Base-by-base conservation (phyloP, 64 coral and sea anemone species). In the Pocillopora damicornis region DNA sequence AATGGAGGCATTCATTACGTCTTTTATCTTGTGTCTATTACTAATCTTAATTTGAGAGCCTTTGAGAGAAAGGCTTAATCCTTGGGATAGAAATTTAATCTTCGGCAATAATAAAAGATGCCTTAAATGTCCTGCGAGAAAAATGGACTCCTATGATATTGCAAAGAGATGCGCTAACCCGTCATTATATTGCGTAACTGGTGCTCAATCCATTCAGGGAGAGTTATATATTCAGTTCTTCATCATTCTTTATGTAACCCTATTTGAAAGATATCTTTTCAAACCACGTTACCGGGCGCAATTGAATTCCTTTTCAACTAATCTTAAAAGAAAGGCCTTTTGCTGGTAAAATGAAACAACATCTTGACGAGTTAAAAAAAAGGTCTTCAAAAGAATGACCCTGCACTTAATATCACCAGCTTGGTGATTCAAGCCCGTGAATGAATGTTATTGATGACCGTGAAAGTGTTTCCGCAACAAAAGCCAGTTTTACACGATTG, bases 41-140 rank as follows among this genome's bases (percentile, higher is more conserved):
- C 61, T 64, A 18, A 37, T 67, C 60, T 35, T 82, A 20, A 9
- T 82, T 82, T 82, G 42, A 67, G 23, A 82, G 61, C 30, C 61
- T 35, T 37, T 69, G 15, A 25, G 51, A 85, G 62, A 67, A 85
- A 72, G 11, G 0, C 11, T 38, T 85, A 85, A 85, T 85, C 81
- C 81, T n/a, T 0, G n/a, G 17, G 72, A 85, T 65, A 73, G 72
- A 65, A 11, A 18, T 20, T 85, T 85, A 85, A 85, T 85, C 81
- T 58, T 20, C 22, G 38, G 71, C 42, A 72, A 73, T 11, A n/a
- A 85, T 73, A 65, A 38, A 73, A 36, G 4, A 58, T 20, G 38
- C 72, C 38, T 68, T 12, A 35, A 37, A 7, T 13, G 23, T 11
- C 35, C 36, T 58, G 15, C 22, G 45, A 6, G 71, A 85, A 83